Percentiles rank a stretch among this genome's conserved stretches.
phyloP scores from a whole-genome alignment of 1,140 invertebrate genomes.

The Camponotus floridanus region DNA sequence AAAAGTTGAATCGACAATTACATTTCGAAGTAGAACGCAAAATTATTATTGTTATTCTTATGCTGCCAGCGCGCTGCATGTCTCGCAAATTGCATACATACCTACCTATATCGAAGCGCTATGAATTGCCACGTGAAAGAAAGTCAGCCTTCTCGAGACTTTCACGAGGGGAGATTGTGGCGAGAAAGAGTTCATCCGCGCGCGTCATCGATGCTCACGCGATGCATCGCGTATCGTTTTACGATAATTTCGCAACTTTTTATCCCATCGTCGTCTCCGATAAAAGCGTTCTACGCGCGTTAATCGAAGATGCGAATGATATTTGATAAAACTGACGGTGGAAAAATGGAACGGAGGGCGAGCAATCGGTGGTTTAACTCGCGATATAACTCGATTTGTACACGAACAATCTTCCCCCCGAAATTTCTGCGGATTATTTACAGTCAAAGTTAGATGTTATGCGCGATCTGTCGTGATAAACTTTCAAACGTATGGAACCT shows the following conservation, averaged over 20 bases:
- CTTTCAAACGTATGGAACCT: constrained; percentile 41
- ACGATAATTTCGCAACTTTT: not conserved
- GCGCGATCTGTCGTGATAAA: constrained; percentile 14
- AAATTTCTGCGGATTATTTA: constrained; percentile 40
- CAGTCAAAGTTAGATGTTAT: constrained; percentile 31
- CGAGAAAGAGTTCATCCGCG: constrained; percentile 40
- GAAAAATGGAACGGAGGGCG: not conserved
- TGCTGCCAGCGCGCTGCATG: not conserved
- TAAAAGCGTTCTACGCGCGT: not conserved
- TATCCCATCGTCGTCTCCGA: not conserved
- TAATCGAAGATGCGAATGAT: not conserved
- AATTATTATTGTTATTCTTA: not conserved
- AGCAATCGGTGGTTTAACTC: not conserved
- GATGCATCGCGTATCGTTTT: constrained; percentile 7
- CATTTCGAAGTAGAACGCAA: not conserved
- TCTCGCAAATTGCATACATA: constrained; percentile 9
- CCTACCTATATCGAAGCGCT: constrained; percentile 2
- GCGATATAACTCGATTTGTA: constrained; percentile 20
- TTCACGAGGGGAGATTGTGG: constrained; percentile 56
- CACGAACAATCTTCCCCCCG: constrained; percentile 20
- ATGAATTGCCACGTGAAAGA: constrained; percentile 36
- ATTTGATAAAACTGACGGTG: not conserved
- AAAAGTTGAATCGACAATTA: not conserved
- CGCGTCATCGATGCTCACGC: constrained; percentile 37
- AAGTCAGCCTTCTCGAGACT: constrained; percentile 61